Evolutionary conservation across 2,888 invertebrate species (phyloP), one percentile per base, ranked within the genome.

Genomic region (Chaetogeoica ovagalla): DNA sequence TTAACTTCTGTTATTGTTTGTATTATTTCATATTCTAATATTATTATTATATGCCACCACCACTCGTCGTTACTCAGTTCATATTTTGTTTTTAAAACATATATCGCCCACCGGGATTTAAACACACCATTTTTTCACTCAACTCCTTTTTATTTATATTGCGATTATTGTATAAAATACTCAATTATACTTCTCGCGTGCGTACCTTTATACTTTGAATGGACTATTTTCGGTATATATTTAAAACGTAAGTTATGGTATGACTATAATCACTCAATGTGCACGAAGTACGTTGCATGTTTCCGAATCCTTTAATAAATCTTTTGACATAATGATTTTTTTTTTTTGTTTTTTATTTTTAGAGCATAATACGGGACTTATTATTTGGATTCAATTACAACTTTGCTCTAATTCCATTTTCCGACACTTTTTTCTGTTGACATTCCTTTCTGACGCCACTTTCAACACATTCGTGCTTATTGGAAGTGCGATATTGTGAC

Each of bases 201-300:
- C 68, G 81, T 81, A 30, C 57, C 81, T 57, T 60, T 66, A 57
- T 81, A 81, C 52, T 48, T 48, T 55, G 66, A 79, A 66, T 81
- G 81, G 8, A 81, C 43, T 81, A 59, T 76, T 79, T 81, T 81
- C 55, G 81, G 81, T 55, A 81, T 48, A 52, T 81, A 81, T 79
- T 81, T 81, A 39, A 81, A 66, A 23, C 81, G 52, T 48, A 69
- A 59, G 57, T 81, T 81, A 52, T 77, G 79, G 59, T 81, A 81
- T 37, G 30, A 30, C 30, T 30, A 65, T 43, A 81, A 76, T 60
- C 43, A 23, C 30, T 79, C 63, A 43, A 66, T 75, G 65, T 65
- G 75, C 19, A 62, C 48, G 52, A 63, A 75, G 52, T 75, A 37
- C 52, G 63, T 74, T 52, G 74, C 63, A 74, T 74, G 74, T n/a